Percentiles rank a stretch among this genome's conserved stretches.
These are phyloP conservation scores for Pogona vitticeps DNA, from an alignment of 2,113 vertebrate species.

Conservation along the genomic window DNA sequence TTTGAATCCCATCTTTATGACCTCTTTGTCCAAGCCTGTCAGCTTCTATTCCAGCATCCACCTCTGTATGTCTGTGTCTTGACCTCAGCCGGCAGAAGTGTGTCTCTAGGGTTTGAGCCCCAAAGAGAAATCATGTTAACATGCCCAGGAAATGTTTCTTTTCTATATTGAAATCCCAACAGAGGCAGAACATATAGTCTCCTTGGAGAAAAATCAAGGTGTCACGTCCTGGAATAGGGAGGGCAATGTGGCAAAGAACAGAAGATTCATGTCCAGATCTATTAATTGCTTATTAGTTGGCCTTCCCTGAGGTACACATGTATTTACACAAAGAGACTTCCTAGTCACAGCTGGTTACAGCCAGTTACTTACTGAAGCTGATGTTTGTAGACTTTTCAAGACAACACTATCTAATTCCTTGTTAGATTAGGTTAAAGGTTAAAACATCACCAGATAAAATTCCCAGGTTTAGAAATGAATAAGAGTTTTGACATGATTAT, in stretches of 20 bases:
- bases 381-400: neutral
- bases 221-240: neutral
- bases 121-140: constrained; percentile 26
- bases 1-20: neutral
- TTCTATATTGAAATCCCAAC: constrained; percentile 24
- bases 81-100: constrained; percentile 8
- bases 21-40: constrained; percentile 10
- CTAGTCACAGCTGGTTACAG: constrained; percentile 22
- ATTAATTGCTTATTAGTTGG: constrained; percentile 26
- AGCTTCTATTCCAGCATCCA: constrained; percentile 13
- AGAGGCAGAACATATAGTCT: constrained; percentile 4
- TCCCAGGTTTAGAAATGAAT: neutral
- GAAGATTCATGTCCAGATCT: constrained; percentile 1
- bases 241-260: neutral
- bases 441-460: neutral
- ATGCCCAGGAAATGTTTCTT: constrained; percentile 30
- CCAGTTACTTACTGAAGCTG: neutral
- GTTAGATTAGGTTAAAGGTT: neutral
- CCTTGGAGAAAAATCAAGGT: constrained; percentile 32
- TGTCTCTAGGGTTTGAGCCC: constrained; percentile 15
- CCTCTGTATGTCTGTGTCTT: neutral
- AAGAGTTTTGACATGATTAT: neutral
- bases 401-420: neutral
- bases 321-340: constrained; percentile 23
- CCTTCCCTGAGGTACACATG: constrained; percentile 14